These are phyloP conservation scores for Pleuronectes platessa DNA, from an alignment of 2,113 vertebrate genomes.

Conservation along the genomic window DNA sequence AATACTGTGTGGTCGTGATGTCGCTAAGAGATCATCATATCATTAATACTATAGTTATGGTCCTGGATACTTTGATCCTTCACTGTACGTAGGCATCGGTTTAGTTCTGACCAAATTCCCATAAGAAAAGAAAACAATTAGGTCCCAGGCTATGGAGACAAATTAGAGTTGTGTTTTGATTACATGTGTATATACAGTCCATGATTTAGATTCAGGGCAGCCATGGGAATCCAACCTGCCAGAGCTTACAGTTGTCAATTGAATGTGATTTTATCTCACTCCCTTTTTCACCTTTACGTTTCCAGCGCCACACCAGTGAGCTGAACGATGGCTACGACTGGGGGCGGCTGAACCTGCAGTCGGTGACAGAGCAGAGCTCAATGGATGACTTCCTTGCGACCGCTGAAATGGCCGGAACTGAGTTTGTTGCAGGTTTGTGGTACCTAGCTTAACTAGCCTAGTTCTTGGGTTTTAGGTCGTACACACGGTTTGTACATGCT, in stretches of 20 bases:
- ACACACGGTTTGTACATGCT: background rate
- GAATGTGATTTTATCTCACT: no score
- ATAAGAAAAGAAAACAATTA: background rate
- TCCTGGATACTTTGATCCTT: no score
- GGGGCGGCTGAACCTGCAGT: constrained; percentile 90
- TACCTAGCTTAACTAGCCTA: background rate
- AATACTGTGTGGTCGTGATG: no score
- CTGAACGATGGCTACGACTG: constrained; percentile 91
- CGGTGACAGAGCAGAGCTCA: constrained; percentile 93
- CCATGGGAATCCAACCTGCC: background rate
- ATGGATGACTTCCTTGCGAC: constrained; percentile 96
- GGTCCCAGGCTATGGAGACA: no score
- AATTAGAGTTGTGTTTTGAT: background rate
- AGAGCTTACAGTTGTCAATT: background rate
- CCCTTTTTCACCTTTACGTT: background rate
- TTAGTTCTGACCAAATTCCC: background rate
- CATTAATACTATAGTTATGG: no score
- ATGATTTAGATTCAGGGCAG: background rate
- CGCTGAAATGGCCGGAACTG: constrained; percentile 94
- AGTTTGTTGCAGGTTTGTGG: constrained; percentile 90
- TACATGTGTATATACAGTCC: no score
- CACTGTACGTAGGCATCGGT: no score
- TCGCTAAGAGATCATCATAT: no score
- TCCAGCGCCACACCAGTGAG: constrained; percentile 92
- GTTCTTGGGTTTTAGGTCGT: background rate